Evolutionary conservation across 2,888 invertebrate genomes (phyloP).

Genomic region (Laothoe populi): DNA sequence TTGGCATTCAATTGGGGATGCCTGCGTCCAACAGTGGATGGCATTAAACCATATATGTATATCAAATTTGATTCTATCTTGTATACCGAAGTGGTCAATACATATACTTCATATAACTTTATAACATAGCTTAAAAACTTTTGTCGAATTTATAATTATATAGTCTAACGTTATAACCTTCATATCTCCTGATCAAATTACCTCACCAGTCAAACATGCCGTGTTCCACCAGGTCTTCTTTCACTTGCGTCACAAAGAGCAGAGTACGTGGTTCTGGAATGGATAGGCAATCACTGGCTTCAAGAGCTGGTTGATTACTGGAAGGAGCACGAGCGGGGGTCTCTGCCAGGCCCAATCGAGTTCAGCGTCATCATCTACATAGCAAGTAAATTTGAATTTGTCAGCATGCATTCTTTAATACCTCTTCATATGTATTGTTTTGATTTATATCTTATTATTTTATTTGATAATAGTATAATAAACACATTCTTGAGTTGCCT

Average conservation of each 20-base stretch:
- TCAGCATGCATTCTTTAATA: constrained; percentile 56
- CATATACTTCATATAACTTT: too few relatives aligned
- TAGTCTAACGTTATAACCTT: background rate
- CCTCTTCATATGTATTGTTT: constrained; percentile 18
- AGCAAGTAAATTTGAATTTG: constrained; percentile 87
- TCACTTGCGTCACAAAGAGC: constrained; percentile 97
- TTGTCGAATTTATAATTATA: too few relatives aligned
- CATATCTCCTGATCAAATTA: too few relatives aligned
- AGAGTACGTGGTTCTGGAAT: constrained; percentile 91
- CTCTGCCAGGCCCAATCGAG: constrained; percentile 92
- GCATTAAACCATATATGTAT: too few relatives aligned
- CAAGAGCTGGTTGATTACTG: constrained; percentile 89
- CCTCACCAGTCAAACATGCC: background rate
- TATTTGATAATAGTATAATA: too few relatives aligned
- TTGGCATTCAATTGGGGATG: too few relatives aligned
- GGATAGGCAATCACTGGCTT: constrained; percentile 91
- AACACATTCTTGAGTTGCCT: too few relatives aligned
- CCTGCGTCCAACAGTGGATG: too few relatives aligned
- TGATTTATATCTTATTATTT: background rate
- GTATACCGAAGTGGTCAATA: too few relatives aligned
- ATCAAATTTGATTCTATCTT: too few relatives aligned
- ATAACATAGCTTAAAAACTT: too few relatives aligned
- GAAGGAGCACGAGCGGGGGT: constrained; percentile 91
- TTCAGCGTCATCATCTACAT: constrained; percentile 94
- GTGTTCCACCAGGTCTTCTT: constrained; percentile 88